phyloP scores from a whole-genome alignment of 1,140 invertebrate species.

The Paraescarpia echinospica region DNA sequence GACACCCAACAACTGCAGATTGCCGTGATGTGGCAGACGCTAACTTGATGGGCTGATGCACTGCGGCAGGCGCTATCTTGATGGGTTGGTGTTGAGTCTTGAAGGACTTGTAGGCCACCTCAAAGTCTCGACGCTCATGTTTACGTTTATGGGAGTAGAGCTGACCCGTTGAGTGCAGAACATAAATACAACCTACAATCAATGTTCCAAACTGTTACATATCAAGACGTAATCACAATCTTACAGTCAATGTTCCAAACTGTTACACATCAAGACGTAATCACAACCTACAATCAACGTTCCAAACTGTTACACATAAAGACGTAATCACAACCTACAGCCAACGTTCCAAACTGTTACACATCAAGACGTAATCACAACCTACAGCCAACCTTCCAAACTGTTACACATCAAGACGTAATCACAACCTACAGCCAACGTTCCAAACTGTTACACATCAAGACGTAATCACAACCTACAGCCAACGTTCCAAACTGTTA shows the following conservation, averaged over 20 bases:
- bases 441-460: too few relatives aligned
- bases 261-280: slow-evolving; percentile 71
- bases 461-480: too few relatives aligned
- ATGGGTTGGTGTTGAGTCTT: slow-evolving; percentile 19
- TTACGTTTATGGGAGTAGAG: slow-evolving; percentile 97
- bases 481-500: too few relatives aligned
- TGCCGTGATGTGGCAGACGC: not conserved
- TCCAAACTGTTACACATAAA: slow-evolving; percentile 53
- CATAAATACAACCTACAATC: slow-evolving; percentile 80
- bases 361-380: too few relatives aligned
- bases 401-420: too few relatives aligned
- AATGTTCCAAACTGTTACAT: slow-evolving; percentile 1
- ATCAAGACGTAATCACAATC: slow-evolving; percentile 88
- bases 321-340: slow-evolving; percentile 83
- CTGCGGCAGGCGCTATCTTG: not conserved
- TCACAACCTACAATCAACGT: slow-evolving; percentile 69
- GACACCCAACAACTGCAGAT: not conserved
- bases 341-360: slow-evolving; percentile 1
- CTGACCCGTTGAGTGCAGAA: slow-evolving; percentile 92
- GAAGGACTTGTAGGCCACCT: slow-evolving; percentile 48
- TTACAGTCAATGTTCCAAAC: slow-evolving; percentile 40
- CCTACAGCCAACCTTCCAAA: too few relatives aligned
- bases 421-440: too few relatives aligned
- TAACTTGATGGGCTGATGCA: not conserved
- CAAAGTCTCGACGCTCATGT: slow-evolving; percentile 71